phyloP scores from a whole-genome alignment of 1,140 invertebrate species.

The Eumaeus atala region DNA sequence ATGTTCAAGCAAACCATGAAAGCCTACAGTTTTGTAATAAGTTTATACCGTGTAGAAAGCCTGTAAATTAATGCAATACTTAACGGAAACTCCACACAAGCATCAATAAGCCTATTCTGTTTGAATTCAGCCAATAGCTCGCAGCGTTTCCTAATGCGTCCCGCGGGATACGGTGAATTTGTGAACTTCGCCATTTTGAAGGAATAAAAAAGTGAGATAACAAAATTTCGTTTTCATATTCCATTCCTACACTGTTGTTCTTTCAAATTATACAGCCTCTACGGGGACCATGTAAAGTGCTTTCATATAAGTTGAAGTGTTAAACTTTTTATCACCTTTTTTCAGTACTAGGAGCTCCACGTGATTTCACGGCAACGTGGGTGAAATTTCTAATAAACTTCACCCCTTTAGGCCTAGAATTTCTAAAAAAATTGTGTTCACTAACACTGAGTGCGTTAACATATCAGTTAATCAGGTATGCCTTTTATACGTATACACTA shows the following conservation, averaged over 20 bases:
- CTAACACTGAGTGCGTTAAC: no score
- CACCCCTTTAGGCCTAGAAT: no score
- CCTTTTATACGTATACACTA: no score
- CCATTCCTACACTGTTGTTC: not conserved
- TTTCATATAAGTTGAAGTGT: not conserved
- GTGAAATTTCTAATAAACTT: no score
- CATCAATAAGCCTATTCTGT: not conserved
- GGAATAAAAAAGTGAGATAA: slow-evolving; percentile 1
- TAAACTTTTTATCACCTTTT: not conserved
- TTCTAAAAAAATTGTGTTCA: no score
- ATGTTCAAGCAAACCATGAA: no score
- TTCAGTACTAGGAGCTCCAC: no score
- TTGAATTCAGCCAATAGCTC: not conserved
- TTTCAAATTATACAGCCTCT: not conserved
- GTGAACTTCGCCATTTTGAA: slow-evolving; percentile 5
- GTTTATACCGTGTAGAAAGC: no score
- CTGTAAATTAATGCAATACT: slow-evolving; percentile 2
- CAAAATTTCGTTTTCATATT: not conserved
- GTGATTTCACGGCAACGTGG: no score
- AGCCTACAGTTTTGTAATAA: no score
- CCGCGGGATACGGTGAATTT: not conserved
- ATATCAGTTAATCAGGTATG: no score
- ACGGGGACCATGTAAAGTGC: slow-evolving; percentile 11
- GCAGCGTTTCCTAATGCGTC: not conserved
- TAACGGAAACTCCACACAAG: not conserved